These are phyloP conservation scores for Apamea crenata DNA, from an alignment of 2,888 invertebrate genomes.

Conservation along the genomic window DNA sequence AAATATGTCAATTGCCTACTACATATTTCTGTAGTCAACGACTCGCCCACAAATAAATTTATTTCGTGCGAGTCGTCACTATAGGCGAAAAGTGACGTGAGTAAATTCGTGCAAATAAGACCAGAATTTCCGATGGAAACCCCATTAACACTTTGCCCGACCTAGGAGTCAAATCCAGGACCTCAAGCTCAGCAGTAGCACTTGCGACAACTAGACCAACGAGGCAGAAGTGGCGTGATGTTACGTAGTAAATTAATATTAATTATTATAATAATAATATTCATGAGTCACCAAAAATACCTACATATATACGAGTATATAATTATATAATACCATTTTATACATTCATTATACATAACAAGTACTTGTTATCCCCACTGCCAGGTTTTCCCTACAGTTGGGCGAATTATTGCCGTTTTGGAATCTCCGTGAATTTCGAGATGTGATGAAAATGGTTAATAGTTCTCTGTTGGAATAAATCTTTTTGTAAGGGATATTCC, in stretches of 20 bases:
- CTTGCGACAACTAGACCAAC: background rate
- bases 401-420: background rate
- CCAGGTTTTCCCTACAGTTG: constrained; percentile 3
- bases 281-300: constrained; percentile 12
- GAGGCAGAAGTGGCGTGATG: background rate
- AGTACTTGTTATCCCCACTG: background rate
- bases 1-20: no score
- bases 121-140: no score
- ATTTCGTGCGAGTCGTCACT: no score
- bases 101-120: no score
- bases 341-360: background rate
- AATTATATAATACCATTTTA: no score
- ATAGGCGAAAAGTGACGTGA: no score
- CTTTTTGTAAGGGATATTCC: background rate
- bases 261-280: background rate
- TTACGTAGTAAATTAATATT: background rate
- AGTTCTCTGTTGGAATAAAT: background rate
- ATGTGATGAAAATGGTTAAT: background rate
- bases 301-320: no score
- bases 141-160: background rate
- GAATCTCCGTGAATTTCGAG: background rate
- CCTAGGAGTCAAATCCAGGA: background rate
- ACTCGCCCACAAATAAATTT: no score
- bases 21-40: no score
- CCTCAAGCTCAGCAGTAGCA: no score